Base-by-base conservation (phyloP, 2,113 vertebrate species). In the Hippocampus abdominalis region DNA sequence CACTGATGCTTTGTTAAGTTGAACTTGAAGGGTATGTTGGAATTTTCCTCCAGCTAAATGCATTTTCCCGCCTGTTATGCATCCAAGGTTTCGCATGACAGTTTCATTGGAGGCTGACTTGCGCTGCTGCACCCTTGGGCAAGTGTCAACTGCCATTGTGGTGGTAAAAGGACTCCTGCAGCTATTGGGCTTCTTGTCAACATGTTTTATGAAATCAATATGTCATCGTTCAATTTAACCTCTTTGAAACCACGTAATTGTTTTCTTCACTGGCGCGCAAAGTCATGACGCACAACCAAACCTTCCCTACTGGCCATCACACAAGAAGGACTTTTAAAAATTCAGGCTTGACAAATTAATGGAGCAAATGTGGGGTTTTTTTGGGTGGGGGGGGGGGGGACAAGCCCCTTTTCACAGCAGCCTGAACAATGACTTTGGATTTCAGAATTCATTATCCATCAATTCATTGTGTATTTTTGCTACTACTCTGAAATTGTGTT, bases 121-220 rank as follows among this genome's bases (percentile, higher is more conserved):
- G 80, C 72, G 77, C 65, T 70, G 54, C 68, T 61, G 62, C 67
- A 70, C 72, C 86, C 76, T 78, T 72, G 74, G 74, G 87, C 77
- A 83, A 80, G 80, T 84, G 82, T 89, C 84, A 85, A 69, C 76
- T 76, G 72, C 70, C 62, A 71, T 69, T 79, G 56, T 40, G 60
- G 53, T 56, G 29, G 61, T 69, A 70, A 39, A 23, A 79, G 51
- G 44, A 69, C 64, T 83, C 84, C 77, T 71, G 59, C 75, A 84
- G 81, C 78, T 73, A 46, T 81, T 80, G 82, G 78, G 79, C 73
- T 69, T 44, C 74, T 78, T 13, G 49, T 77, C 70, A 69, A 61
- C 54, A 75, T 60, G 72, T 78, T 64, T 21, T 60, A 51, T 76
- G 54, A 71, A 65, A 72, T 77, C 62, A 71, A 48, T 64, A 66